Evolutionary conservation across 92 coral and sea anemone species (phyloP).

Genomic region (Bergia puertoricense): DNA sequence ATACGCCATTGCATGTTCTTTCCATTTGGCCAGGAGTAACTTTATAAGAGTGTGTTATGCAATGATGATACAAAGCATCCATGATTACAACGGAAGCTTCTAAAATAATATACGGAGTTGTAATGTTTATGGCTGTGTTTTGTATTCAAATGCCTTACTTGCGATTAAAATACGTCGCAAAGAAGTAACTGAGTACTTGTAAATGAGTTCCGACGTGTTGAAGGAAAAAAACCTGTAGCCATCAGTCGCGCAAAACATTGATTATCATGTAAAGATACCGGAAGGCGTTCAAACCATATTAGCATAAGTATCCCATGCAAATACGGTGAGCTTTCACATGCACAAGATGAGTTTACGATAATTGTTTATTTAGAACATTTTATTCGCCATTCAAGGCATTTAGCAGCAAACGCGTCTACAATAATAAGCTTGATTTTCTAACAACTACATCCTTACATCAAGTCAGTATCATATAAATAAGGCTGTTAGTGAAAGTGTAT

Average conservation of each 20-base stretch:
- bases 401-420: conserved; percentile 4
- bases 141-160: not conserved
- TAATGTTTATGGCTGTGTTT: not conserved
- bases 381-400: not conserved
- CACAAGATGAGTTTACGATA: not conserved
- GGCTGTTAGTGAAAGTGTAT: not conserved
- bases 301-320: not conserved
- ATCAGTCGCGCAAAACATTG: not conserved
- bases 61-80: not conserved
- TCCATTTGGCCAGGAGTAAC: not conserved
- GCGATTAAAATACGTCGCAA: not conserved
- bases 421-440: not conserved
- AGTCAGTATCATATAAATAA: conserved; percentile 1
- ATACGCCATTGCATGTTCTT: not conserved
- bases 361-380: conserved; percentile 2
- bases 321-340: not conserved
- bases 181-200: not conserved
- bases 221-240: not conserved
- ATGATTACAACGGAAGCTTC: not conserved
- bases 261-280: not conserved
- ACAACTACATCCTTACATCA: not conserved
- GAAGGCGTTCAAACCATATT: not conserved
- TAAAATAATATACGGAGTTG: not conserved
- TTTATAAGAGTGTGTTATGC: not conserved
- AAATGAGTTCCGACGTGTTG: not conserved